These are phyloP conservation scores for Drosophila trapezifrons DNA, from an alignment of 1,140 invertebrate species.

Conservation along the genomic window DNA sequence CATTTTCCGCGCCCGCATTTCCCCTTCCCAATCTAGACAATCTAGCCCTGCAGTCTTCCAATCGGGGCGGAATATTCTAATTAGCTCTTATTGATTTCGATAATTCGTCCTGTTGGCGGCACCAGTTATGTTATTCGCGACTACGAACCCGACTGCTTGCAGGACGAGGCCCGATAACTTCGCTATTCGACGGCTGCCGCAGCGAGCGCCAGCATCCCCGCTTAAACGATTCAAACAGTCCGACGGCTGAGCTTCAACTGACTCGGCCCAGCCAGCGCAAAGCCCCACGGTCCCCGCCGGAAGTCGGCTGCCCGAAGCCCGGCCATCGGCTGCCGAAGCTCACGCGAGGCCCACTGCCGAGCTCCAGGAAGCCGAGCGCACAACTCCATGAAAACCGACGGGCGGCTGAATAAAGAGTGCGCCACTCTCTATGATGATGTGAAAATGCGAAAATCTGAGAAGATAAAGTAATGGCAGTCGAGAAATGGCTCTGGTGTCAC, in stretches of 20 bases:
- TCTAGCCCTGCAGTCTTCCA: slow-evolving; percentile 14
- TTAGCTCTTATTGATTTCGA: slow-evolving; percentile 42
- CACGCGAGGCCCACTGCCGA: slow-evolving; percentile 17
- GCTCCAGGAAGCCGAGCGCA: slow-evolving; percentile 9
- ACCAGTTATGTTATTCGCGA: slow-evolving; percentile 32
- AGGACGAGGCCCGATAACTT: slow-evolving; percentile 45
- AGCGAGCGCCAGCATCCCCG: slow-evolving; percentile 68
- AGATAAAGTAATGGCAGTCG: slow-evolving; percentile 9
- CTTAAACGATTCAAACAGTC: slow-evolving; percentile 67
- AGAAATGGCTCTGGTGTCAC: slow-evolving; percentile 3
- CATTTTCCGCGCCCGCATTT: slow-evolving; percentile 6
- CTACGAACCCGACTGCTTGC: slow-evolving; percentile 28
- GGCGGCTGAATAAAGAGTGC: slow-evolving; percentile 32
- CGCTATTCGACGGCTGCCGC: slow-evolving; percentile 48
- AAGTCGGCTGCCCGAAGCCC: slow-evolving; percentile 24
- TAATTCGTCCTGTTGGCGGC: slow-evolving; percentile 42
- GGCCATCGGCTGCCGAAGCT: slow-evolving; percentile 26
- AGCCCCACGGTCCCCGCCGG: slow-evolving; percentile 25
- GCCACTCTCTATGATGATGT: neutral
- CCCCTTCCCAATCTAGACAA: neutral
- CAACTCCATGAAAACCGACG: neutral
- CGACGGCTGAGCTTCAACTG: slow-evolving; percentile 77
- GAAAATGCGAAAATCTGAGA: slow-evolving; percentile 9
- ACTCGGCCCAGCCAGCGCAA: slow-evolving; percentile 23
- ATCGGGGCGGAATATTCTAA: slow-evolving; percentile 27